phyloP scores from a whole-genome alignment of 1,140 invertebrate genomes.

The Grapholita molesta region DNA sequence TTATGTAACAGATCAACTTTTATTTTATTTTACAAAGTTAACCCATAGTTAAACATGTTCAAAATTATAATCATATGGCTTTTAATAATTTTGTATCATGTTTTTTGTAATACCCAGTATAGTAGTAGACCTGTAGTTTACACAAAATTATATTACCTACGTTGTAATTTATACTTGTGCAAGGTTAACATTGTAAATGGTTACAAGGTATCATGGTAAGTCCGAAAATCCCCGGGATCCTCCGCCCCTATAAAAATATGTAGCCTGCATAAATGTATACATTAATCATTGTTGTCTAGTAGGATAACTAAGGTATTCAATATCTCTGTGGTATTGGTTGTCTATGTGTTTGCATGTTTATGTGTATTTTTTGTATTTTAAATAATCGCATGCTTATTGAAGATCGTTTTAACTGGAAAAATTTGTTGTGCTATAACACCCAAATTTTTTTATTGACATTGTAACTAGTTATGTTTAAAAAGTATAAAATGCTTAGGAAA shows the following conservation, averaged over 20 bases:
- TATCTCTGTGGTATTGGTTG: not conserved
- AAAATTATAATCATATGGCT: too few species aligned
- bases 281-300: not conserved
- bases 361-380: not conserved
- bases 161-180: not conserved
- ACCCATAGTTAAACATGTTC: too few species aligned
- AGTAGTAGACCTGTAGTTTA: not conserved
- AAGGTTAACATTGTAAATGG: not conserved
- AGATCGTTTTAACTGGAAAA: not conserved
- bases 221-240: not conserved
- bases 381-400: not conserved
- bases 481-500: too few species aligned
- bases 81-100: too few species aligned
- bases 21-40: too few species aligned
- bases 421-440: too few species aligned
- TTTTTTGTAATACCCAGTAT: too few species aligned
- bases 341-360: not conserved
- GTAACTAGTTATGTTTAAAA: too few species aligned
- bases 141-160: not conserved
- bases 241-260: not conserved
- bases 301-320: not conserved
- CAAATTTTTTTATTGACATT: too few species aligned
- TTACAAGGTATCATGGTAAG: not conserved
- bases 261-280: not conserved
- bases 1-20: too few species aligned